Evolutionary conservation across 2,113 vertebrate species (phyloP).

Genomic region (Lophotis ruficrista): DNA sequence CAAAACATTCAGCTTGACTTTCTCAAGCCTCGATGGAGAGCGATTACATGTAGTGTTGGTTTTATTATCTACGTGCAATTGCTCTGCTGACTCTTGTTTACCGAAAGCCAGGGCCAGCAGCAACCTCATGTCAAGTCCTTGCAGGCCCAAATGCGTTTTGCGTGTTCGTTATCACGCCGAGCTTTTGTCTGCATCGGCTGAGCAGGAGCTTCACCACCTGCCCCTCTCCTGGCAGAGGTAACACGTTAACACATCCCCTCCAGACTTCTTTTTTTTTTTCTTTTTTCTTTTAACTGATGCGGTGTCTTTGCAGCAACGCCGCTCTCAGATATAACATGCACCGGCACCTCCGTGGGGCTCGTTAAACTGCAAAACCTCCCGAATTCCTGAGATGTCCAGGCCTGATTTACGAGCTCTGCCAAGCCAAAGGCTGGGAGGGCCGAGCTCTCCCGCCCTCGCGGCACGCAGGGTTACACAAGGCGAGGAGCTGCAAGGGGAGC

Average conservation of each 20-base stretch:
- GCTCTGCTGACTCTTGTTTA: neutral
- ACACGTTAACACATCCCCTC: neutral
- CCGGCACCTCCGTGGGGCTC: neutral
- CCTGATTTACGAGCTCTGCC: neutral
- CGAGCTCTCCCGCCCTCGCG: fast-evolving
- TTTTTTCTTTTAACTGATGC: neutral
- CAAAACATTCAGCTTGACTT: neutral
- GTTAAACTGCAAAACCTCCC: neutral
- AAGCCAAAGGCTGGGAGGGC: neutral
- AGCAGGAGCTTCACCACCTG: neutral
- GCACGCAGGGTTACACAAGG: neutral
- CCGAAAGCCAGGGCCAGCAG: neutral
- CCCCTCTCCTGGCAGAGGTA: neutral
- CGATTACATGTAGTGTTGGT: neutral
- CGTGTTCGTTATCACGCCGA: neutral
- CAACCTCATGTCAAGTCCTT: neutral
- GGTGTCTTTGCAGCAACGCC: neutral
- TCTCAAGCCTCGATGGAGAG: neutral
- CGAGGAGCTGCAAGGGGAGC: neutral
- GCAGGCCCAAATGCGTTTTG: neutral
- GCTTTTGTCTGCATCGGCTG: neutral
- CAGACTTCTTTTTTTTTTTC: neutral
- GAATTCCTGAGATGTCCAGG: neutral
- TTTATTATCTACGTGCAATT: neutral
- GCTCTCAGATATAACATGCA: neutral